Evolutionary conservation across 2,797 vertebrate species (phyloP).

Genomic region (Amphiprion clarkii): DNA sequence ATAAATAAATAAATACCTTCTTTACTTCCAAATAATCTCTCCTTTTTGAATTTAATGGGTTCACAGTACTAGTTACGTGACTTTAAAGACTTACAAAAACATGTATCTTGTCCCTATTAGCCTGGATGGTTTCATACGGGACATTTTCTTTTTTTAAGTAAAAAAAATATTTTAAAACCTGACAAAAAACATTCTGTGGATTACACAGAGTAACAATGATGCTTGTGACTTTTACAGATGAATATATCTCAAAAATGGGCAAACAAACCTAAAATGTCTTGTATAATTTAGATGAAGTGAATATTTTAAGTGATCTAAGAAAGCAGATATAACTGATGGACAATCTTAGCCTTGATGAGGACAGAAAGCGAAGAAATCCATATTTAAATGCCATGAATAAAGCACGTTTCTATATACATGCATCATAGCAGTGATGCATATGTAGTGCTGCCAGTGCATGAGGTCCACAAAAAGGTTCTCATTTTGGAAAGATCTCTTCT

Average conservation of each 20-base stretch:
- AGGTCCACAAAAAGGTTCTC: conserved; percentile 31
- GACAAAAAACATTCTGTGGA: background rate
- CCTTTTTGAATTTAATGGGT: too few species aligned
- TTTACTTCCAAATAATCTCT: too few species aligned
- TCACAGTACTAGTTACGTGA: too few species aligned
- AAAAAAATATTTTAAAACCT: background rate
- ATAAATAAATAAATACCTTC: too few species aligned
- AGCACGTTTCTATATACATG: conserved; percentile 11
- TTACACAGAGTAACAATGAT: background rate
- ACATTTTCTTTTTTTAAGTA: background rate
- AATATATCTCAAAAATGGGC: background rate
- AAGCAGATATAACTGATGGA: background rate
- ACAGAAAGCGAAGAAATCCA: conserved; percentile 1
- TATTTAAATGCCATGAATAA: conserved; percentile 46
- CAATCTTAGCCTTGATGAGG: conserved; percentile 8
- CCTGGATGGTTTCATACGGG: background rate
- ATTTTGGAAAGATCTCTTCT: conserved; percentile 29
- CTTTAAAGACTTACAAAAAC: background rate
- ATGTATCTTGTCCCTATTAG: background rate
- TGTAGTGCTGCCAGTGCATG: conserved; percentile 31
- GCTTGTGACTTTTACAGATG: background rate
- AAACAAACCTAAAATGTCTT: background rate
- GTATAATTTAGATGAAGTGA: background rate
- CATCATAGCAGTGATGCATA: conserved; percentile 36
- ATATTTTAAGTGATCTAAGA: background rate